A percentile compares a stretch with the other conserved stretches of the same genome.
Conservation (phyloP, 1,140 invertebrate genomes). For the Chironomus striatipennis region DNA sequence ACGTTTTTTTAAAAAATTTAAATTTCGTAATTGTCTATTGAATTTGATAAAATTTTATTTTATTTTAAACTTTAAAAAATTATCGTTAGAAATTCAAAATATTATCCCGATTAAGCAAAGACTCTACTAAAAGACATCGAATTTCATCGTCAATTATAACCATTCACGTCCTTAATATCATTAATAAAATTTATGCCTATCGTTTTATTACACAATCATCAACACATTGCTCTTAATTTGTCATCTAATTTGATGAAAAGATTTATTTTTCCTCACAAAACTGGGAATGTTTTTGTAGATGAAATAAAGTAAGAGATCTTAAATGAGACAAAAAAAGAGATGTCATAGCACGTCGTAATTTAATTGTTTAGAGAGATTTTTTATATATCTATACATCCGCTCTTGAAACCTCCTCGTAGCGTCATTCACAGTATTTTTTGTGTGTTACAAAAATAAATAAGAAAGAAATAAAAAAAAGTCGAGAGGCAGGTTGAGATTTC, state of each 20-base stretch:
- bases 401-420: background rate
- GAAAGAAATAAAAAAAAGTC: background rate
- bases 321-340: background rate
- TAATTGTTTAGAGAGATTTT: conserved; percentile 2
- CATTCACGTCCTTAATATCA: background rate
- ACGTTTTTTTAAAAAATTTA: no score
- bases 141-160: no score
- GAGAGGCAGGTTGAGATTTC: no score
- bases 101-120: no score
- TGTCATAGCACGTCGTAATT: conserved; percentile 12
- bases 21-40: no score
- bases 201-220: conserved; percentile 14
- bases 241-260: background rate
- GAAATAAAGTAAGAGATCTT: background rate
- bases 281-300: background rate
- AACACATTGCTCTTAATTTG: conserved; percentile 13
- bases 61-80: no score
- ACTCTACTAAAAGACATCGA: no score
- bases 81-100: no score
- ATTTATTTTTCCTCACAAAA: background rate
- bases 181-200: background rate
- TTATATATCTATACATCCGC: background rate
- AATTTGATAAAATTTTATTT: no score
- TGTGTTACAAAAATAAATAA: background rate
- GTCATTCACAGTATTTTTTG: background rate